Evolutionary conservation across 2,888 invertebrate genomes (phyloP), one percentile per base, ranked within the genome.

Genomic region (Beris morrisii): DNA sequence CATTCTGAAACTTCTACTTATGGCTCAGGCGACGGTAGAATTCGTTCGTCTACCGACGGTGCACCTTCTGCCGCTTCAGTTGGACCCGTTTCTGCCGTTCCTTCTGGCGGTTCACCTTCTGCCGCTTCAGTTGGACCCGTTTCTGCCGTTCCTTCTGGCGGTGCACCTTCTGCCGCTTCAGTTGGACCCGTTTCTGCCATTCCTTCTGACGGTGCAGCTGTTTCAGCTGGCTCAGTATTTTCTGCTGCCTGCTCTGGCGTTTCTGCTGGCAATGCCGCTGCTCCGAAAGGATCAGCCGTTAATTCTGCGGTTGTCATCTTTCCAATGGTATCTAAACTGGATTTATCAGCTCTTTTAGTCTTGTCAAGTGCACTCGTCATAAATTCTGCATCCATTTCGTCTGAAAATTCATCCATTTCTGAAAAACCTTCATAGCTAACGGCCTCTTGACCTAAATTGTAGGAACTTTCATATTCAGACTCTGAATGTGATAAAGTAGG

Each of bases 101-200:
- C 15, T 30, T 48, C 59, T 5, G 30, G n/a, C 22, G 30, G n/a
- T n/a, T n/a, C n/a, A n/a, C n/a, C n/a, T n/a, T n/a, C n/a, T n/a
- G n/a, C 56, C 4, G 44, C 30, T 28, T 43, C 58, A 9, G 22
- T 4, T 59, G 30, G 5, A 28, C 28, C 3, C 12, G 13, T 31
- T 43, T 56, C 56, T 9, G 13, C 7, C 6, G 22, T 28, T 15
- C 32, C 52, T 4, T 56, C 46, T 45, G 4, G 31, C 28, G 32
- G 38, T 38, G 38, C 53, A 31, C n/a, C 9, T 58, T 31, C 58
- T 50, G n/a, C 59, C 45, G 44, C 32, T 43, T 52, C 65, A 55
- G 2, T 52, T 58, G 7, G 5, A 28, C 28, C 59, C 32, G 44
- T 15, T 43, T 52, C 65, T 45, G 2, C 48, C 58, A 4, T 28